phyloP scores from a whole-genome alignment of 2,113 vertebrate genomes.

The Notiomystis cincta region DNA sequence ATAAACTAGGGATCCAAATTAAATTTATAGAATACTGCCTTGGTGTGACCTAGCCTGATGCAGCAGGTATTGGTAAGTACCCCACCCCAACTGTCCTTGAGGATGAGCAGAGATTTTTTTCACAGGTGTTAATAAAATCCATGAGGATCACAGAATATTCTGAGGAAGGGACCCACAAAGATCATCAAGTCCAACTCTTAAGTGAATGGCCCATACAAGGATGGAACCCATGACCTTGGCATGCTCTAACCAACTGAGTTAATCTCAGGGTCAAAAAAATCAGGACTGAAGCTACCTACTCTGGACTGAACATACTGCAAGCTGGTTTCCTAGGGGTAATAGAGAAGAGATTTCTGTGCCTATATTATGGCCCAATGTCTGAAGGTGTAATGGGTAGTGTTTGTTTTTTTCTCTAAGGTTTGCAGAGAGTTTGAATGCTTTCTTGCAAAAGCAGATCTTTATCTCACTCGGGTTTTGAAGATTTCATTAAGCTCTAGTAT shows the following conservation, averaged over 20 bases:
- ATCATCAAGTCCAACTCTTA: not conserved
- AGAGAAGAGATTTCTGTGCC: not conserved
- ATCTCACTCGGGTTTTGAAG: not conserved
- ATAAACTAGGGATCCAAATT: not conserved
- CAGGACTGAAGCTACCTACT: not conserved
- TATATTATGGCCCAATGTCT: rapidly evolving
- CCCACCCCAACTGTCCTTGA: not conserved
- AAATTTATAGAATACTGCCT: not conserved
- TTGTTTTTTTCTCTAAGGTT: not conserved
- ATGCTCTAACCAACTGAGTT: not conserved
- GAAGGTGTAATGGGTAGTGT: not conserved
- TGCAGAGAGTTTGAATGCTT: not conserved
- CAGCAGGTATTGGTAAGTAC: not conserved
- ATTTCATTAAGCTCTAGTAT: not conserved
- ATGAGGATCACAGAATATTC: not conserved
- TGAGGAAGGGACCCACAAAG: not conserved
- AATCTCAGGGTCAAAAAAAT: not conserved
- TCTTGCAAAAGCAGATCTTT: not conserved
- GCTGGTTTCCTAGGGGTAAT: not conserved
- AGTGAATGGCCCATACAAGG: not conserved
- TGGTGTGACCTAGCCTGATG: not conserved
- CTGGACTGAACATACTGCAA: not conserved
- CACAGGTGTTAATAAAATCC: not conserved
- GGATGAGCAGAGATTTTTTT: not conserved
- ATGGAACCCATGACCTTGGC: not conserved